Conservation (phyloP, 2,888 invertebrate species). For the Phengaris alcon region DNA sequence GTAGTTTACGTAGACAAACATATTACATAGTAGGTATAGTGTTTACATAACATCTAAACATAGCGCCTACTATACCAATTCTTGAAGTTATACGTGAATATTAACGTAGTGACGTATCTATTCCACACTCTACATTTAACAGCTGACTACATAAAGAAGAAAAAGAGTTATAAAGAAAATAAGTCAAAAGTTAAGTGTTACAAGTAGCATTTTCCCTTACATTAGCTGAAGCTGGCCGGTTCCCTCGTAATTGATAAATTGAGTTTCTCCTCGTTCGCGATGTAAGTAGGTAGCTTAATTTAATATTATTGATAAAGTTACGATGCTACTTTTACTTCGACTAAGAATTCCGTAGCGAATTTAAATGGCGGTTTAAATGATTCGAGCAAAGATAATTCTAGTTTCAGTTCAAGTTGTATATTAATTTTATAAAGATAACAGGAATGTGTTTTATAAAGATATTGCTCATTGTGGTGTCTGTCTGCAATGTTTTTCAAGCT, state of each 20-base stretch:
- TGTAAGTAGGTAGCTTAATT: constrained; percentile 53
- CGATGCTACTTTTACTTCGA: constrained; percentile 28
- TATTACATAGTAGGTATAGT: no score
- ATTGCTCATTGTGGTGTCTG: no score
- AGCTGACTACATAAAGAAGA: background rate
- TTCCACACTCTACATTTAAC: background rate
- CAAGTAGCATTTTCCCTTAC: constrained; percentile 17
- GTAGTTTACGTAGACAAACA: no score
- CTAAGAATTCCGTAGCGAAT: constrained; percentile 10
- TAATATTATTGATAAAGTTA: constrained; percentile 61
- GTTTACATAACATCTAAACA: no score
- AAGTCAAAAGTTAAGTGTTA: constrained; percentile 7
- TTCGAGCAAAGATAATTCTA: background rate
- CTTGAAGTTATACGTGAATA: no score
- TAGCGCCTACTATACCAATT: no score
- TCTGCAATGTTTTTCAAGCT: no score
- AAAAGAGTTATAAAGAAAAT: background rate
- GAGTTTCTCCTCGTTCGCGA: constrained; percentile 51
- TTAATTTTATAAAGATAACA: background rate
- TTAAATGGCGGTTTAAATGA: background rate
- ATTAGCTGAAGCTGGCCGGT: constrained; percentile 35
- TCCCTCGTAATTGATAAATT: constrained; percentile 61
- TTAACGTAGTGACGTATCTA: no score
- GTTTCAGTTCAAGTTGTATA: background rate
- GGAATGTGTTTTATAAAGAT: no score